Evolutionary conservation across 2,888 invertebrate genomes (phyloP), one percentile per base, ranked within the genome.

Genomic region (Yponomeuta evonymella): DNA sequence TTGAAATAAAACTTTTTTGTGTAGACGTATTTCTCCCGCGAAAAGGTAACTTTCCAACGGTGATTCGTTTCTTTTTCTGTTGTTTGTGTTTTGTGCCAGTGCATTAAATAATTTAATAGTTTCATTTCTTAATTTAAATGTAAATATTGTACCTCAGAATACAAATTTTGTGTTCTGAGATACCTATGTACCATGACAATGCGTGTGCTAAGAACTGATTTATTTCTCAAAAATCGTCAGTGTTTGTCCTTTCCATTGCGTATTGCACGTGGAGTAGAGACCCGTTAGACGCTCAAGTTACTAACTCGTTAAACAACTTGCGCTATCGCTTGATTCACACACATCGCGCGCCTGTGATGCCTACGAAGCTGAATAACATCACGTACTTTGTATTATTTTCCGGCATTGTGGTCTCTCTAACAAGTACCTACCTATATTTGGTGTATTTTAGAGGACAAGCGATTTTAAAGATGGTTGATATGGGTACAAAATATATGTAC

Each of bases 11-110:
- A 71, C 73, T 73, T 77, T 79, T 81, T 15, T 9, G 23, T 58
- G 3, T 58, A 15, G 81, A 81, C 80, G 79, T 80, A 75, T 79
- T 73, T 79, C 51, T 87, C 82, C 84, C 86, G 84, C 82, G 83
- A 73, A 78, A 83, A 88, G 86, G 85, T 87, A 88, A 83, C 75
- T 74, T 76, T 71, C 72, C 73, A 71, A 72, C 73, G 76, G 71
- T 65, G 51, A 70, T 71, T 73, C 75, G 71, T 74, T 73, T 75
- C 71, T 72, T 29, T 67, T 70, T 70, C 62, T 74, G 70, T 71
- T 65, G 74, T 77, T 73, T 76, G 73, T 79, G 51, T 70, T 62
- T 70, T 48, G 51, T 58, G 58, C 58, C 29, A n/a, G 36, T 70
- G 69, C 12, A 8, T 51, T 5, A 15, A 23, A 51, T 33, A 12